Evolutionary conservation across 2,113 vertebrate genomes (phyloP).

Genomic region (Anguilla rostrata): DNA sequence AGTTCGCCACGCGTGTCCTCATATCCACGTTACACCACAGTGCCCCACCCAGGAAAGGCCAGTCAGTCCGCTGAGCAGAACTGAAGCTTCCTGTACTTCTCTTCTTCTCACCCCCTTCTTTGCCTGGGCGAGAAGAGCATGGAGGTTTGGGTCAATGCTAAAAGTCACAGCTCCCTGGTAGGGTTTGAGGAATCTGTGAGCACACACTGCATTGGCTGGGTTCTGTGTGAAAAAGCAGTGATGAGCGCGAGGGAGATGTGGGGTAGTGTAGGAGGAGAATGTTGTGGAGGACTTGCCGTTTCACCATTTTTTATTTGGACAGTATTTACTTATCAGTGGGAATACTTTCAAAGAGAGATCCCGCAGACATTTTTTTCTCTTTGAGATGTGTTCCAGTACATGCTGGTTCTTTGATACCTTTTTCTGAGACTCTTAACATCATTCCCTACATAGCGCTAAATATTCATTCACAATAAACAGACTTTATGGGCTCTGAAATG

Average conservation of each 20-base stretch:
- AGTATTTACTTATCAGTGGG: not conserved
- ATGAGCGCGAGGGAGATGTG: slow-evolving; percentile 36
- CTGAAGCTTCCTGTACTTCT: not conserved
- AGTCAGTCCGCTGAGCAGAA: not conserved
- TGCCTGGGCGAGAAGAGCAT: slow-evolving; percentile 1
- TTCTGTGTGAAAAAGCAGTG: not conserved
- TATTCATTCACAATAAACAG: not conserved
- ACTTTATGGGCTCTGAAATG: not conserved
- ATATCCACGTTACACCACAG: not conserved
- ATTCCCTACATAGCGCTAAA: not conserved
- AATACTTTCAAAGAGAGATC: not conserved
- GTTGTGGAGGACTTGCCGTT: slow-evolving; percentile 21
- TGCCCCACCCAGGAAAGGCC: not conserved
- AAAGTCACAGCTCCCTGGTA: slow-evolving; percentile 62
- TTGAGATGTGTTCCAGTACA: not conserved
- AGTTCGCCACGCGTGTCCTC: not conserved
- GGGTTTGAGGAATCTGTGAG: slow-evolving; percentile 57
- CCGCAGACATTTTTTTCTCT: not conserved
- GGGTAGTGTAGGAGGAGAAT: slow-evolving; percentile 36
- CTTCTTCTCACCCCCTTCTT: not conserved
- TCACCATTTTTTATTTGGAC: not conserved
- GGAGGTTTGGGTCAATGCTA: slow-evolving; percentile 30
- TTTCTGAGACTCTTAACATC: not conserved
- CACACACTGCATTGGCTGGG: slow-evolving; percentile 39
- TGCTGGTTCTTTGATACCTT: not conserved